These are phyloP conservation scores for Rhingia rostrata DNA, from an alignment of 2,888 invertebrate species.

Conservation along the genomic window DNA sequence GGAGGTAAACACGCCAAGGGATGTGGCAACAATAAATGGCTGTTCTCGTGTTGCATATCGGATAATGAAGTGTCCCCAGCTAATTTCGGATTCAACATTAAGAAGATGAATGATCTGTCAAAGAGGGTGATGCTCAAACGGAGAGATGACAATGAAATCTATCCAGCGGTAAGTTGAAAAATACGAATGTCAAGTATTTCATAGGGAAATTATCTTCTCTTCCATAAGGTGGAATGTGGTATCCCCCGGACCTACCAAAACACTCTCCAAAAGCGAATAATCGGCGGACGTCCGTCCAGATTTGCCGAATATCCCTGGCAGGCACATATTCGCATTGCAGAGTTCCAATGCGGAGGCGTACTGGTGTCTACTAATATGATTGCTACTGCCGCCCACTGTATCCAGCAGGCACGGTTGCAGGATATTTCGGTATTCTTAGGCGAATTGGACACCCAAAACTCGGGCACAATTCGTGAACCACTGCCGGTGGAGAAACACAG, in stretches of 20 bases:
- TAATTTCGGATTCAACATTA: constrained; percentile 79
- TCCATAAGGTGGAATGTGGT: constrained; percentile 86
- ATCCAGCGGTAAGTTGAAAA: constrained; percentile 74
- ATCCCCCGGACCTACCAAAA: constrained; percentile 85
- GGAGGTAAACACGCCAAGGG: constrained; percentile 88
- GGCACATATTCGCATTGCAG: constrained; percentile 91
- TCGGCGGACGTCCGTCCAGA: constrained; percentile 90
- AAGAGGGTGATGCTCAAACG: constrained; percentile 81
- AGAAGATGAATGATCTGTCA: constrained; percentile 78
- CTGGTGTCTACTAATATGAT: constrained; percentile 89
- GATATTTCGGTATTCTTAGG: constrained; percentile 92
- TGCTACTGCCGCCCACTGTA: constrained; percentile 93
- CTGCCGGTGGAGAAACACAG: constrained; percentile 87
- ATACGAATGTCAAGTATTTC: not conserved
- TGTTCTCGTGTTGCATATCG: constrained; percentile 88
- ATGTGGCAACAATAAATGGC: constrained; percentile 87
- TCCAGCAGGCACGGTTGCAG: constrained; percentile 88
- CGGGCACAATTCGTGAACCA: constrained; percentile 86
- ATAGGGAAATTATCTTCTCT: constrained; percentile 15
- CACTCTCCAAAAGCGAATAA: constrained; percentile 89
- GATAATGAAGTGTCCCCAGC: constrained; percentile 78
- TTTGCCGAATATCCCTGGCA: constrained; percentile 93
- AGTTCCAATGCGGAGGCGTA: constrained; percentile 93
- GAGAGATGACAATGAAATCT: constrained; percentile 81
- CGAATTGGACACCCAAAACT: constrained; percentile 90